These are phyloP conservation scores for Idaea dimidiata DNA, from an alignment of 2,888 invertebrate species.

Conservation along the genomic window DNA sequence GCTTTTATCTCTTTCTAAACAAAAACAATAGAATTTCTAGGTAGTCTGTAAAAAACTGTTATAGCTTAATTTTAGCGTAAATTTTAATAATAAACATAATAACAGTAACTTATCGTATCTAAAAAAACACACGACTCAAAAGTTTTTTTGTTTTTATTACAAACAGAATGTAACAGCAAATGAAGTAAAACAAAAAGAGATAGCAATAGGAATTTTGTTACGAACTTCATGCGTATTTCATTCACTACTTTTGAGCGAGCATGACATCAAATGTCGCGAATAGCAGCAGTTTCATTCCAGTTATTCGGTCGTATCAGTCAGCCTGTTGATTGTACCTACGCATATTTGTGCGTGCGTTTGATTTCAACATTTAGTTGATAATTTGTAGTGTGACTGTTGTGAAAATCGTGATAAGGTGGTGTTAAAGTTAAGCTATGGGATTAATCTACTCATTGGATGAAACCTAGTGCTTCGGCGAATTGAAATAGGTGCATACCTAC, in stretches of 20 bases:
- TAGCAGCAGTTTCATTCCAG: slow-evolving; percentile 47
- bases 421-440: not conserved
- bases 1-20: slow-evolving; percentile 31
- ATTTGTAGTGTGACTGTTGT: slow-evolving; percentile 45
- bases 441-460: not conserved
- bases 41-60: not conserved
- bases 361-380: slow-evolving; percentile 32
- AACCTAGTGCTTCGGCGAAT: slow-evolving; percentile 31
- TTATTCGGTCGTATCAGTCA: slow-evolving; percentile 29
- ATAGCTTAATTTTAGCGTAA: not conserved
- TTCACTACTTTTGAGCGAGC: slow-evolving; percentile 35
- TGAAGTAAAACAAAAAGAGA: slow-evolving; percentile 23
- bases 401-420: slow-evolving; percentile 7
- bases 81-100: not conserved
- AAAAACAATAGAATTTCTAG: not conserved
- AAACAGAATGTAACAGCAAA: not conserved
- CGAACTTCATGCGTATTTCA: slow-evolving; percentile 50
- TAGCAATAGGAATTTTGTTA: slow-evolving; percentile 22
- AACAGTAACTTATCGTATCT: not conserved
- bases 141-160: not conserved
- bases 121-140: not conserved
- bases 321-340: slow-evolving; percentile 40
- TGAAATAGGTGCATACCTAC: slow-evolving; percentile 29
- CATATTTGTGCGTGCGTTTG: slow-evolving; percentile 32
- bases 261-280: slow-evolving; percentile 47